Base-by-base conservation (phyloP, 2,888 invertebrate genomes). In the Portevinia maculata region DNA sequence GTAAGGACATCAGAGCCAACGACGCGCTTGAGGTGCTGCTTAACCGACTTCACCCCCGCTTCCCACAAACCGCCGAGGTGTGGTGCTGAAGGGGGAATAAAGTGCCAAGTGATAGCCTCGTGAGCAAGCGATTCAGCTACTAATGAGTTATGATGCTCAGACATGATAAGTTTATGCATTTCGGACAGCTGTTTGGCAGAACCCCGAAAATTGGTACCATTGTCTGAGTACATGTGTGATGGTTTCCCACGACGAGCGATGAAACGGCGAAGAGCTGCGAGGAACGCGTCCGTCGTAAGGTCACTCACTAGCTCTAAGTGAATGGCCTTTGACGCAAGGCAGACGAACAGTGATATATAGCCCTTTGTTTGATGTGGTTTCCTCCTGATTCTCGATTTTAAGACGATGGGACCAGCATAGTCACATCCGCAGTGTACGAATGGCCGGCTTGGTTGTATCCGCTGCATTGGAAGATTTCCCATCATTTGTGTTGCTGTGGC, bases 51-150 rank as follows among this genome's bases (percentile, higher is more conserved):
- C 1, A 41, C 39, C 5, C 39, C 39, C 6, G 39, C 39, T 13
- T 11, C 39, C 39, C 39, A 41, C 13, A 41, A 41, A 15, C 39
- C 39, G n/a, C 39, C 39, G n/a, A 41, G n/a, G 39, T 41, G 39
- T 41, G 39, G n/a, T 5, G 39, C 39, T n/a, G 39, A 41, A 1
- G 39, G 13, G 15, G 39, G 13, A 41, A 41, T 7, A 4, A 41
- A n/a, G 13, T n/a, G 39, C 9, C 4, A n/a, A 13, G 7, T 13
- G 5, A n/a, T 41, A 5, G 39, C n/a, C n/a, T n/a, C n/a, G n/a
- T n/a, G n/a, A n/a, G n/a, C 39, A 1, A 41, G 39, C 5, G 39
- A n/a, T 7, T 9, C n/a, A 11, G 15, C 13, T 6, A 41, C 5
- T n/a, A 13, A 6, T 4, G n/a, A 9, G 39, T 11, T 41, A n/a